Evolutionary conservation across 2,888 invertebrate genomes (phyloP), one percentile per base, ranked within the genome.

Genomic region (Lymantria dispar): DNA sequence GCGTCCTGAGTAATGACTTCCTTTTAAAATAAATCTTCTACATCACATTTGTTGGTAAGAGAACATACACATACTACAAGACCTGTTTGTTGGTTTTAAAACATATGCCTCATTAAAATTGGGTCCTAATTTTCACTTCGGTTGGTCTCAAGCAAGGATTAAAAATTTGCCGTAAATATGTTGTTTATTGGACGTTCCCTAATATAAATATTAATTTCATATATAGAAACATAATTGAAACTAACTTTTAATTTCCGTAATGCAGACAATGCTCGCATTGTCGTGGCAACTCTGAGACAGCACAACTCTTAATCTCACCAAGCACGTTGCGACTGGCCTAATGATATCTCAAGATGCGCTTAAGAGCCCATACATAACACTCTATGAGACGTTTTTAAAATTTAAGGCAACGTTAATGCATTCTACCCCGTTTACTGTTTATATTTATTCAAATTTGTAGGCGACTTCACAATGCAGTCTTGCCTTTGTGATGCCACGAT

Each of bases 351-450:
- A 77, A 83, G 86, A 83, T 78, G 78, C 85, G 78, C 83, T 88
- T 89, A 88, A 88, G 84, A 84, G 81, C 79, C 84, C 90, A 88
- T 90, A 89, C 80, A 89, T 90, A 85, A 88, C 87, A 81, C 81
- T 91, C 79, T 85, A 88, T 81, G 89, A 78, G 91, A 91, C 90
- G 77, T 90, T 91, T 91, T 91, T 87, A 85, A 86, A 90, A 91
- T 90, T 88, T 91, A 91, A 89, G 80, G 76, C 87, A 83, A 84
- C 87, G 72, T 77, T 89, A 89, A 89, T 88, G 91, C 82, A 79
- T 87, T 85, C 79, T 80, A 75, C 80, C 78, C 84, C 80, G 85
- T 84, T 85, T 83, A 84, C 84, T 82, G 85, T 88, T 85, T 85
- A 85, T 89, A 83, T 85, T 87, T 89, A 89, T 91, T 87, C 78